Conservation (phyloP, 2,113 vertebrate species). For the Thinocorus orbignyianus region DNA sequence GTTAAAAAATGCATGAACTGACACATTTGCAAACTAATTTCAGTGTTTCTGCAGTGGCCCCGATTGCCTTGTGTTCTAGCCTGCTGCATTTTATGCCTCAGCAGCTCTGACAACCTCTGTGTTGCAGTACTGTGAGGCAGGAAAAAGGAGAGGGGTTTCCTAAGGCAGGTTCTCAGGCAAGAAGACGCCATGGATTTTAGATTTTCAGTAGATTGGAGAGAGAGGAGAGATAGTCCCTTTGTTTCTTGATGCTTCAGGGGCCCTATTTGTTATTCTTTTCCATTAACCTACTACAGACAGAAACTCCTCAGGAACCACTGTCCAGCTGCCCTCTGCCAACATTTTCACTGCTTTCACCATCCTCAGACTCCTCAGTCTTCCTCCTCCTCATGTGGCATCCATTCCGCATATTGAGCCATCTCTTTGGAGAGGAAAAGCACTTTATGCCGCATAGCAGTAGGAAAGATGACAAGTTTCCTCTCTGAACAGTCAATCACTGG, state of each 20-base stretch:
- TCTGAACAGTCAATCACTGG: background rate
- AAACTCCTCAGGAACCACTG: background rate
- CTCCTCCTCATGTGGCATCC: background rate
- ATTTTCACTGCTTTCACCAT: background rate
- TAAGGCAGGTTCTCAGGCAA: background rate
- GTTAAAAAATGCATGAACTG: constrained; percentile 38
- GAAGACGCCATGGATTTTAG: background rate
- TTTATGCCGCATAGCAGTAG: background rate
- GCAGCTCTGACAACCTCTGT: background rate
- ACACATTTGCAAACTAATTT: constrained; percentile 14
- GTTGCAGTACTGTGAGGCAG: accelerated
- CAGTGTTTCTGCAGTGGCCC: background rate
- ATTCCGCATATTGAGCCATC: background rate
- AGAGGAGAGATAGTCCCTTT: background rate
- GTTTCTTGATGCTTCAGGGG: background rate
- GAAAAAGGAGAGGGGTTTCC: background rate
- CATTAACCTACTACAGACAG: background rate
- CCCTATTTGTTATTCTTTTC: background rate
- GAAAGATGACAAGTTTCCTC: background rate
- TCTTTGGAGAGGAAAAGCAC: background rate
- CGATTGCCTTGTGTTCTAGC: background rate
- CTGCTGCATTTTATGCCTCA: background rate
- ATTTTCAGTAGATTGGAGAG: background rate
- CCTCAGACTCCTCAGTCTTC: background rate
- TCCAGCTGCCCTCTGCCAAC: background rate